Percentiles rank a stretch among this genome's conserved stretches.
Evolutionary conservation across 2,113 vertebrate species (phyloP).

Genomic region (Proteles cristata): DNA sequence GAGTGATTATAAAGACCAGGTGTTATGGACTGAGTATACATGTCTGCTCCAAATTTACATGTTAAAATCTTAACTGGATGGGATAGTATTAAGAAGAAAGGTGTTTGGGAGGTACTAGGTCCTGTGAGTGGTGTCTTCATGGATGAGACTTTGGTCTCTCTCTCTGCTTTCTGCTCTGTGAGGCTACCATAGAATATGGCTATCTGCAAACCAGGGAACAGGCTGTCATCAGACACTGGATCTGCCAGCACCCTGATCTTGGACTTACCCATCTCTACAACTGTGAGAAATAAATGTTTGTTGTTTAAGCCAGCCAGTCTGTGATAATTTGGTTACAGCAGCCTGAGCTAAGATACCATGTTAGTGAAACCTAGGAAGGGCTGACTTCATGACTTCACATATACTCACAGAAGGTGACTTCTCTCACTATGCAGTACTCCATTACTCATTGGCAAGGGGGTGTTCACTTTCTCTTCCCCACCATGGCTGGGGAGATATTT

Average conservation of each 20-base stretch:
- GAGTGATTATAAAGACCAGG: neutral
- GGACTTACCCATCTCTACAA: neutral
- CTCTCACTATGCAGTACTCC: neutral
- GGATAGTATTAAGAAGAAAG: neutral
- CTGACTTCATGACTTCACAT: neutral
- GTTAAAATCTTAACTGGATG: neutral
- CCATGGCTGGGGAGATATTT: neutral
- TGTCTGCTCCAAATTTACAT: neutral
- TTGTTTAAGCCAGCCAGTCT: neutral
- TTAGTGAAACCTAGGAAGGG: neutral
- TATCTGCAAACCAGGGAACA: neutral
- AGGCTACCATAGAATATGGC: neutral
- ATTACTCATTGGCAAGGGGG: neutral
- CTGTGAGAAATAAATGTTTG: neutral
- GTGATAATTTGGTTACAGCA: neutral
- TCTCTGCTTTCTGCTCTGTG: neutral
- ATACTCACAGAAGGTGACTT: neutral
- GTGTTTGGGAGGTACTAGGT: neutral
- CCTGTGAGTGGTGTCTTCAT: neutral
- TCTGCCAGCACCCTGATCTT: neutral
- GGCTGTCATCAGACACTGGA: neutral
- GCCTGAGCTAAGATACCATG: neutral
- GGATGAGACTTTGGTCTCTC: neutral
- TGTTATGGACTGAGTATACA: neutral
- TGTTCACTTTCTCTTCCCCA: neutral